Evolutionary conservation across 1,140 invertebrate genomes (phyloP), one percentile per base, ranked within the genome.

Genomic region (Streblospio benedicti): DNA sequence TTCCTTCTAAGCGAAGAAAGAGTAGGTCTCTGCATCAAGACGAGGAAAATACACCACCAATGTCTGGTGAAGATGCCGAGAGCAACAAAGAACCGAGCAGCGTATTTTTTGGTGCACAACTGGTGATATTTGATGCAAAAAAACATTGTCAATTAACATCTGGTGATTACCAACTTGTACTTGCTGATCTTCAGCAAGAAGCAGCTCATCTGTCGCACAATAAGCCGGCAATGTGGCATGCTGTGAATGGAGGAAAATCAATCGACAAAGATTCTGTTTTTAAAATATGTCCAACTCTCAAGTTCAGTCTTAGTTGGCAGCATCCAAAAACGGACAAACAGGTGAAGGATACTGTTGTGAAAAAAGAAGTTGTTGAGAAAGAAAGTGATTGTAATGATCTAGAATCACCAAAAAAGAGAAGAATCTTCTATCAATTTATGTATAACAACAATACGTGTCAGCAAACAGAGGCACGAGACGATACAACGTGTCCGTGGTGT

Each of bases 401-500:
- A 9, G n/a, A 9, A 9, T 9, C n/a, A n/a, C 35, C 35, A 38
- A 38, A 38, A 38, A 41, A 45, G 32, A 57, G 63, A 72, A 86
- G 89, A 78, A 89, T 96, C 57, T 88, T 93, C 60, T 97, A 96
- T 80, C 91, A 95, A 77, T 96, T 97, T 80, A 83, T 93, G 60
- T 95, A 94, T 71, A 93, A 93, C 75, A 94, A 93, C 74, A 93
- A 93, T 73, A 91, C 88, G 33, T 81, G 91, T 30, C 93, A 96
- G 74, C 91, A 94, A 77, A 97, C 92, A 0, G 92, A 95, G 78
- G 89, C 91, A 23, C 86, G 89, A 38, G 88, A 91, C 68, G 91
- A 95, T 78, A 80, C 94, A 14, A 85, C 88, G 66, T 97, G 93
- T 76, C 92, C 93, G 1, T 97, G 93, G 93, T 97, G 93, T 73